These are phyloP conservation scores for Spilarctia lutea DNA, from an alignment of 2,888 invertebrate species.

Conservation along the genomic window DNA sequence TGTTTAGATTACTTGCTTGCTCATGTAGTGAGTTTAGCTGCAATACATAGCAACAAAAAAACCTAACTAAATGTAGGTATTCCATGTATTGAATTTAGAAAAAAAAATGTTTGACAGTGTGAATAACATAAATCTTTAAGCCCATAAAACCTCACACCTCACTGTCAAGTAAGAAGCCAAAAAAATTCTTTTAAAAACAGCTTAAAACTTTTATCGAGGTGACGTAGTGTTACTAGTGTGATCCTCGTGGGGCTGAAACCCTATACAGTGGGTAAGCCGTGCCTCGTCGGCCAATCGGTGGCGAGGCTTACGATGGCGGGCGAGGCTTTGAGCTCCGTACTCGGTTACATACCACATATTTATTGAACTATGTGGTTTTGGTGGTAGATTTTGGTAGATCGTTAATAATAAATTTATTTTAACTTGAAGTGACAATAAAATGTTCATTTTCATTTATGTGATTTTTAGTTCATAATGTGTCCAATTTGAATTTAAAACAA, in stretches of 20 bases:
- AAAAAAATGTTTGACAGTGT: neutral
- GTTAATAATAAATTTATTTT: neutral
- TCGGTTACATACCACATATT: conserved; percentile 55
- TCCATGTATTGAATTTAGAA: neutral
- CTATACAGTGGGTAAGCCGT: conserved; percentile 64
- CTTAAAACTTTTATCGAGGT: conserved; percentile 51
- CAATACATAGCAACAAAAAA: no score
- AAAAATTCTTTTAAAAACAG: conserved; percentile 51
- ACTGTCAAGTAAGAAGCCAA: conserved; percentile 41
- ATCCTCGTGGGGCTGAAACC: conserved; percentile 65
- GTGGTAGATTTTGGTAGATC: conserved; percentile 8
- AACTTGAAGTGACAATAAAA: neutral
- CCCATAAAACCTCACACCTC: conserved; percentile 44
- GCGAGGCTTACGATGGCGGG: conserved; percentile 59
- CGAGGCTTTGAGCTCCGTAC: conserved; percentile 61
- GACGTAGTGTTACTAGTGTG: conserved; percentile 57
- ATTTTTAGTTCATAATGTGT: no score
- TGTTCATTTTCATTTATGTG: neutral
- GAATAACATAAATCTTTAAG: conserved; percentile 15
- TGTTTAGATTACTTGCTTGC: no score
- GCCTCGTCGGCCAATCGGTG: conserved; percentile 66
- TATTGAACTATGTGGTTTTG: conserved; percentile 31
- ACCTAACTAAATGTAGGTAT: neutral
- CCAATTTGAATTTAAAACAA: no score
- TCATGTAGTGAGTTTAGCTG: no score